Base-by-base conservation (phyloP, 2,888 invertebrate species). In the Perithous albicinctus region DNA sequence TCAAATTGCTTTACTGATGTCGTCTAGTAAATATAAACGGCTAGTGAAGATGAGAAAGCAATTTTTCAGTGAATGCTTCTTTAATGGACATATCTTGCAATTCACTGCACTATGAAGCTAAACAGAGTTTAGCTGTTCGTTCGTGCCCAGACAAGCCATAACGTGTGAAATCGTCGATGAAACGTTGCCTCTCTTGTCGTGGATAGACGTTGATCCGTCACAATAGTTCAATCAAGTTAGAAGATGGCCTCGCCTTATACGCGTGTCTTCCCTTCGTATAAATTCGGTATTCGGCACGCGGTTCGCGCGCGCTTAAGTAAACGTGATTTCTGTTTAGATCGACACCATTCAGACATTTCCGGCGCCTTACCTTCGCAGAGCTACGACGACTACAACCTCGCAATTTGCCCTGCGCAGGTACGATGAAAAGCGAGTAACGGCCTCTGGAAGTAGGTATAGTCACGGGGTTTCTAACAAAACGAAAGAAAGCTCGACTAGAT, bases 211-310 rank as follows among this genome's bases (percentile, higher is more conserved):
- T 80, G 82, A 85, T 83, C 74, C 59, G 83, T 88, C 87, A 92
- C 92, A 92, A 92, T 92, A 77, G 92, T 87, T 89, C 92, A 92
- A 92, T 92, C 91, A 92, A 85, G 85, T 86, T 82, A 80, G 84
- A 85, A 86, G 87, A 87, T 86, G 85, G 87, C 75, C 83, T 81
- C 80, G 73, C 67, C 82, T 82, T 80, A 78, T 85, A 75, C 82
- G 74, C 79, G 43, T 78, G 83, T 74, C 85, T 78, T 82, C 61
- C n/a, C n/a, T 73, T 85, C 79, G 76, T 80, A 82, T 86, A 83
- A 86, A 85, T 90, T 90, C 86, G 84, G 87, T 90, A 91, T 91
- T 91, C 89, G 84, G 69, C 70, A 76, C 78, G 86, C 86, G 85
- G 75, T 51, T 59, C 41, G 26, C 41, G 64, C 41, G 26, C 41